Evolutionary conservation across 2,888 invertebrate species (phyloP).

Genomic region (Yponomeuta sedellus): DNA sequence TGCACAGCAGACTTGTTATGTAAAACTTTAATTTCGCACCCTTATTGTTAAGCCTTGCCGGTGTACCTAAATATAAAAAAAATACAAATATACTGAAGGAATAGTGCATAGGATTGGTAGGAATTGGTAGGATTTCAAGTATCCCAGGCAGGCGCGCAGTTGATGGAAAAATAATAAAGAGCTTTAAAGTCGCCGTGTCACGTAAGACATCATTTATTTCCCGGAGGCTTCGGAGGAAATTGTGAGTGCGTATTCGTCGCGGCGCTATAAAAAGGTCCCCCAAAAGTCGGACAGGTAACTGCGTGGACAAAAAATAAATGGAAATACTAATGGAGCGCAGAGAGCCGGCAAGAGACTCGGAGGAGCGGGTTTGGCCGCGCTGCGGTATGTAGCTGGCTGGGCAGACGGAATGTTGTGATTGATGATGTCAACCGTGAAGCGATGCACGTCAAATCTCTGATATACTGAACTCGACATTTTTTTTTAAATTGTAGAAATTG

Average conservation of each 20-base stretch:
- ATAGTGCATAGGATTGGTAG: too few species aligned
- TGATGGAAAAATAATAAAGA: constrained; percentile 59
- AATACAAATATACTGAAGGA: background rate
- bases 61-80: too few species aligned
- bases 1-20: background rate
- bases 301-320: constrained; percentile 74
- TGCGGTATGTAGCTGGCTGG: constrained; percentile 41
- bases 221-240: constrained; percentile 63
- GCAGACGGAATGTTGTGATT: constrained; percentile 23
- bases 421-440: background rate
- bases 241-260: constrained; percentile 63
- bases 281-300: constrained; percentile 65
- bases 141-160: constrained; percentile 24
- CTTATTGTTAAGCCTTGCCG: too few species aligned
- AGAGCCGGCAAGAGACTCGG: constrained; percentile 41
- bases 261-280: constrained; percentile 68
- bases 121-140: background rate
- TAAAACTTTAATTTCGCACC: too few species aligned
- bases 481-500: too few species aligned
- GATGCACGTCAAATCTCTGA: background rate
- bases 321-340: constrained; percentile 74
- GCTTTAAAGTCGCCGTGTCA: constrained; percentile 26
- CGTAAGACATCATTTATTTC: constrained; percentile 66
- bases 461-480: background rate
- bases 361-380: constrained; percentile 35